phyloP scores from a whole-genome alignment of 2,113 vertebrate species.

The Nansenia antarctica region DNA sequence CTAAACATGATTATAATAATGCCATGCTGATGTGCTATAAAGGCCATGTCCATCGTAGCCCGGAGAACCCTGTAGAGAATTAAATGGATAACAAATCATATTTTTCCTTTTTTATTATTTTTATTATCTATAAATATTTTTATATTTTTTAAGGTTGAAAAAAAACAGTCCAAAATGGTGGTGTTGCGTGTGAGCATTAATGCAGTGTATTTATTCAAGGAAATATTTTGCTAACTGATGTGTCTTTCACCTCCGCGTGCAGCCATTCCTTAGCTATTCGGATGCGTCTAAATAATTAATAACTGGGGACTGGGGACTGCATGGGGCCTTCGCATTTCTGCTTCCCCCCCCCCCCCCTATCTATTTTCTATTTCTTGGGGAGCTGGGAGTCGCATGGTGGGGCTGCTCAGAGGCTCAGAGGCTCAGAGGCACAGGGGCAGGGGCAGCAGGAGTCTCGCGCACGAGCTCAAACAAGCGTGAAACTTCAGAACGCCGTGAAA shows the following conservation, averaged over 20 bases:
- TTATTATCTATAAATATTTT: no score
- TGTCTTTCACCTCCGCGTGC: slow-evolving; percentile 26
- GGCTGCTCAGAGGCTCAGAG: slow-evolving; percentile 27
- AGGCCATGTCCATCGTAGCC: no score
- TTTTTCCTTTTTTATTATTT: no score
- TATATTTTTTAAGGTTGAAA: no score
- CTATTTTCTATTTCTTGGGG: slow-evolving; percentile 53
- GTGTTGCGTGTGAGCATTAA: no score
- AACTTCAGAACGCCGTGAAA: slow-evolving; percentile 23
- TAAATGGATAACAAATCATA: no score
- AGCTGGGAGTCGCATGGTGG: slow-evolving; percentile 36
- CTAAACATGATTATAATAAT: no score
- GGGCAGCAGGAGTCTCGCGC: slow-evolving; percentile 27
- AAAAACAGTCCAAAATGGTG: no score
- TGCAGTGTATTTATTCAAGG: slow-evolving; percentile 24
- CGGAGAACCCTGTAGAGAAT: no score
- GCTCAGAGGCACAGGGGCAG: slow-evolving; percentile 21
- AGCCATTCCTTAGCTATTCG: slow-evolving; percentile 6
- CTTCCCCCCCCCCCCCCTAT: not conserved
- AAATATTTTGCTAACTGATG: slow-evolving; percentile 11
- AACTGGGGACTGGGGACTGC: slow-evolving; percentile 19
- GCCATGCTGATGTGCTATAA: no score
- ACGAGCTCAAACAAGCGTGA: slow-evolving; percentile 44
- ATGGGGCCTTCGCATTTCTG: slow-evolving; percentile 18
- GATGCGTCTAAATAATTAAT: slow-evolving; percentile 60